These are phyloP conservation scores for Suillia variegata DNA, from an alignment of 2,888 invertebrate species.

Conservation along the genomic window DNA sequence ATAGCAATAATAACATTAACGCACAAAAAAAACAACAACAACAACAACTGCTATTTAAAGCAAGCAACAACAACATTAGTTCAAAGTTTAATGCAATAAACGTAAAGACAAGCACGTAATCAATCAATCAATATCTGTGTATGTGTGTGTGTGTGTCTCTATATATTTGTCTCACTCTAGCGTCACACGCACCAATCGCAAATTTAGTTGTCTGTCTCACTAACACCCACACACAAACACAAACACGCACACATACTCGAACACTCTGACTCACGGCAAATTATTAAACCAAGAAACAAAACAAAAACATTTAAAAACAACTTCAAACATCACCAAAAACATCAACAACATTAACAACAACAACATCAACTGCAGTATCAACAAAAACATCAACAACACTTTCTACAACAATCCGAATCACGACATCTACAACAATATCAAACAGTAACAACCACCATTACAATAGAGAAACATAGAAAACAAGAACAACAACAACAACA, in stretches of 20 bases:
- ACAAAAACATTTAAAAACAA: background rate
- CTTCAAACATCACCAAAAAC: background rate
- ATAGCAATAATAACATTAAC: conserved; percentile 24
- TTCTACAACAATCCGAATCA: conserved; percentile 9
- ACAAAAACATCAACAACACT: conserved; percentile 7
- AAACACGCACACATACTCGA: too few relatives aligned
- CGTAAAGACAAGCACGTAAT: too few relatives aligned
- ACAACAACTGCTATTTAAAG: conserved; percentile 17
- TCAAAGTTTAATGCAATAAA: too few relatives aligned
- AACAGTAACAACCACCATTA: conserved; percentile 17
- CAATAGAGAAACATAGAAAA: too few relatives aligned
- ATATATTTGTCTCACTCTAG: too few relatives aligned
- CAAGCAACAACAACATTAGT: conserved; percentile 4
- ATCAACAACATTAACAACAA: conserved; percentile 23
- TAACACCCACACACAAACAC: too few relatives aligned
- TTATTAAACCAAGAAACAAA: conserved; percentile 11
- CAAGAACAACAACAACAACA: conserved; percentile 16
- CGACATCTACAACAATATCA: conserved; percentile 15
- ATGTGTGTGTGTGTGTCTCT: conserved; percentile 20
- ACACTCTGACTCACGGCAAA: too few relatives aligned
- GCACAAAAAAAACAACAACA: conserved; percentile 21
- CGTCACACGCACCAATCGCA: too few relatives aligned
- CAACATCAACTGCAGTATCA: conserved; percentile 17
- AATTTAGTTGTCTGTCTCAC: too few relatives aligned
- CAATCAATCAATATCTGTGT: too few relatives aligned